Conservation (phyloP, 2,113 vertebrate species). For the Pogona vitticeps region DNA sequence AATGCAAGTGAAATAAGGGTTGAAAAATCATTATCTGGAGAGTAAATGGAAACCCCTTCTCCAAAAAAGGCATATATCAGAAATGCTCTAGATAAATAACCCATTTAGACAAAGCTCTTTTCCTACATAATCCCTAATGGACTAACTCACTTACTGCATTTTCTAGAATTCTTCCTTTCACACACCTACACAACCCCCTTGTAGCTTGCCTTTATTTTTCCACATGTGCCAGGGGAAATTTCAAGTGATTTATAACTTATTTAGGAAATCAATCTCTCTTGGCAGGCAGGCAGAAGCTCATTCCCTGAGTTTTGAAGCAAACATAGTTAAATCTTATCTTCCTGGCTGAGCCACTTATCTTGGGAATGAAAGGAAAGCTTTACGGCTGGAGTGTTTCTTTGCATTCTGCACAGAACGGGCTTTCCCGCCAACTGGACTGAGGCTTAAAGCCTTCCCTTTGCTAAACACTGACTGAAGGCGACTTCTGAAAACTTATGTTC, state of each 20-base stretch:
- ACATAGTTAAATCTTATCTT: conserved; percentile 54
- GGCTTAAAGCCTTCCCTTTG: neutral
- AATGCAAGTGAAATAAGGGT: neutral
- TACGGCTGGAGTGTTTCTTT: neutral
- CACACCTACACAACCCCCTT: neutral
- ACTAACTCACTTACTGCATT: rapidly evolving
- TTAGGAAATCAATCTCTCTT: conserved; percentile 49
- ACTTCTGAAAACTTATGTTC: neutral
- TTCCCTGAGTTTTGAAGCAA: conserved; percentile 60
- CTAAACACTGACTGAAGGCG: neutral
- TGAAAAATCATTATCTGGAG: neutral
- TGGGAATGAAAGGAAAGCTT: conserved; percentile 26
- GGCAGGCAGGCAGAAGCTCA: conserved; percentile 47
- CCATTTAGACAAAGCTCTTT: neutral
- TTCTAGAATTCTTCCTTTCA: neutral
- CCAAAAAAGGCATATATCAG: rapidly evolving
- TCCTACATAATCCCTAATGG: neutral
- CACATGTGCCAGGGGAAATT: conserved; percentile 18
- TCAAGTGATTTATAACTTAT: conserved; percentile 46
- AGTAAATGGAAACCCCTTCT: neutral
- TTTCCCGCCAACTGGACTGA: neutral
- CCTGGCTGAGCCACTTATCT: conserved; percentile 50
- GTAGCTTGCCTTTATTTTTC: neutral
- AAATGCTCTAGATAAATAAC: neutral
- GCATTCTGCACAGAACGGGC: neutral